These are phyloP conservation scores for Pseudochaenichthys georgianus DNA, from an alignment of 2,797 vertebrate species.

Conservation along the genomic window DNA sequence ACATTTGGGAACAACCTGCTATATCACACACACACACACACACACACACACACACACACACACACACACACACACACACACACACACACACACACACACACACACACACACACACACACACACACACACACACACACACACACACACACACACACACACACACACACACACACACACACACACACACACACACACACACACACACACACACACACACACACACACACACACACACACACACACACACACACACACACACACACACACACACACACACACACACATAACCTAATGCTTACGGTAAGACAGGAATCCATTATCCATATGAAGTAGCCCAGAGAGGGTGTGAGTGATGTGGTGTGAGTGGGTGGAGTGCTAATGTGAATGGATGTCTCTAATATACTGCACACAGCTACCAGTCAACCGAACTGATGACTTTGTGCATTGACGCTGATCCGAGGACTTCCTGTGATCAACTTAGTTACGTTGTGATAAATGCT, in stretches of 20 bases:
- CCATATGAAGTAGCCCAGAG: conserved; percentile 53
- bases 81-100: no score
- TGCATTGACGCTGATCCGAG: conserved; percentile 65
- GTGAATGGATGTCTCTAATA: conserved; percentile 78
- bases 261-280: conserved; percentile 2
- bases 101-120: background rate
- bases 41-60: no score
- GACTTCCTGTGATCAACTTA: conserved; percentile 73
- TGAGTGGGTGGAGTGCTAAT: conserved; percentile 70
- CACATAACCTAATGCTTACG: conserved; percentile 52
- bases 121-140: conserved; percentile 11
- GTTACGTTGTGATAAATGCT: conserved; percentile 72
- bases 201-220: conserved; percentile 16
- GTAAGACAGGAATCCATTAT: conserved; percentile 72
- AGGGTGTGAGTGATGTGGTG: conserved; percentile 75
- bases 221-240: conserved; percentile 7
- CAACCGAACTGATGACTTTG: conserved; percentile 72
- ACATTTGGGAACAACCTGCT: conserved; percentile 17
- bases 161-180: background rate
- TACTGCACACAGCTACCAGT: conserved; percentile 62
- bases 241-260: conserved; percentile 12
- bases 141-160: background rate
- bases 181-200: conserved; percentile 3
- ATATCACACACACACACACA: background rate
- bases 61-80: no score